Percentiles rank a stretch among this genome's conserved stretches.
These are phyloP conservation scores for Echinometra lucunter DNA, from an alignment of 53 echinoderm and acorn worm species.

Conservation along the genomic window DNA sequence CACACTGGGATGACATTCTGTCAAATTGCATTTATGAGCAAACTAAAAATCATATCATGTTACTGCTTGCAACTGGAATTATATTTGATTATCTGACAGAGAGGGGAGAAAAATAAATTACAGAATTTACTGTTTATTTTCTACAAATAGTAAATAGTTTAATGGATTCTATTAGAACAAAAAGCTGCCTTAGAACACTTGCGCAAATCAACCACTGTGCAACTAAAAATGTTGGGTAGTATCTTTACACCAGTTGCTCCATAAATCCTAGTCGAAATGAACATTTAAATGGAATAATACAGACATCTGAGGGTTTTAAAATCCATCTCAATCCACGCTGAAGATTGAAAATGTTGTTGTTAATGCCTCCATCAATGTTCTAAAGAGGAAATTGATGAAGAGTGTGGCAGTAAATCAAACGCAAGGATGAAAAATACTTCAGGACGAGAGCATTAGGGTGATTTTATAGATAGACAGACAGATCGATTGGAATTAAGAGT, in stretches of 20 bases:
- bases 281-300: conserved; percentile 1
- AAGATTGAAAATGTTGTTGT: not conserved
- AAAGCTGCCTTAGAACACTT: no score
- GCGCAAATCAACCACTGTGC: not conserved
- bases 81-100: no score
- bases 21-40: no score
- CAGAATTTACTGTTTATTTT: no score
- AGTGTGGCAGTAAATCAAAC: not conserved
- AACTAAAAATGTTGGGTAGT: not conserved
- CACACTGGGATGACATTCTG: no score
- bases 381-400: not conserved
- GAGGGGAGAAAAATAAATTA: no score
- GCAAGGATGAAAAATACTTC: not conserved
- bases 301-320: not conserved
- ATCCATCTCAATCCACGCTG: not conserved
- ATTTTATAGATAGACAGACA: not conserved
- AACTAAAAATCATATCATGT: no score
- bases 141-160: no score
- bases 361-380: not conserved
- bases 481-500: not conserved
- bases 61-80: no score
- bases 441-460: not conserved
- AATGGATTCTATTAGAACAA: no score
- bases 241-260: not conserved
- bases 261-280: not conserved